Percentiles rank a stretch among this genome's conserved stretches.
Evolutionary conservation across 2,888 invertebrate species (phyloP).

Genomic region (Eugnorisma glareosa): DNA sequence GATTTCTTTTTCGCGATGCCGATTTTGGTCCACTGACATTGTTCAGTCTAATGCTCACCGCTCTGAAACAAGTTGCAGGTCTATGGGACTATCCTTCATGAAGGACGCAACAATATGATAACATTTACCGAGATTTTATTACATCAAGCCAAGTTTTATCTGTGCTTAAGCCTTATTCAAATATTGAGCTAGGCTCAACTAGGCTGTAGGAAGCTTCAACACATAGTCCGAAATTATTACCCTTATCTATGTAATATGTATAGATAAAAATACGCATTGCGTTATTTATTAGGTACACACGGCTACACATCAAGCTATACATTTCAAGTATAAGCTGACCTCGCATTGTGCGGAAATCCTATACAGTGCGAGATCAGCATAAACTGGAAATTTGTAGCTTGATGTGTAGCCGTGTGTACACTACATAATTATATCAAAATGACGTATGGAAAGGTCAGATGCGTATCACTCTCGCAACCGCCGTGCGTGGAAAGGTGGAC

Average conservation of each 20-base stretch:
- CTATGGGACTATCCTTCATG: background rate
- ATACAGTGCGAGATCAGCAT: too few species aligned
- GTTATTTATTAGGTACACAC: slow-evolving; percentile 15
- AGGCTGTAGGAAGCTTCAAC: slow-evolving; percentile 34
- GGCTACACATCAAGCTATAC: too few species aligned
- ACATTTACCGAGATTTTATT: slow-evolving; percentile 28
- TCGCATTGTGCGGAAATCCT: too few species aligned
- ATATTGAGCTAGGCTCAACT: slow-evolving; percentile 38
- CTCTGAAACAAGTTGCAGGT: background rate
- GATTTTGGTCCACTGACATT: background rate
- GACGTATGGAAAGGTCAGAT: background rate
- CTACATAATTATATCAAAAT: background rate
- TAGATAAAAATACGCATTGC: slow-evolving; percentile 59
- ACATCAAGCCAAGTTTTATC: slow-evolving; percentile 46
- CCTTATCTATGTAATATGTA: slow-evolving; percentile 31
- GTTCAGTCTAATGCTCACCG: background rate
- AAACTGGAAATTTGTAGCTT: too few species aligned
- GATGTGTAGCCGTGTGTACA: too few species aligned
- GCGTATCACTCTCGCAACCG: background rate
- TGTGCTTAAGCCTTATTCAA: slow-evolving; percentile 25
- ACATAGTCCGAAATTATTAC: slow-evolving; percentile 34
- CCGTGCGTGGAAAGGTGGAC: too few species aligned
- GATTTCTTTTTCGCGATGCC: too few species aligned
- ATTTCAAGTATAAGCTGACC: too few species aligned
- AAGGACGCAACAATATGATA: slow-evolving; percentile 1